Percentiles rank a stretch among this genome's conserved stretches.
Evolutionary conservation across 2,113 vertebrate species (phyloP).

Genomic region (Polypterus senegalus): DNA sequence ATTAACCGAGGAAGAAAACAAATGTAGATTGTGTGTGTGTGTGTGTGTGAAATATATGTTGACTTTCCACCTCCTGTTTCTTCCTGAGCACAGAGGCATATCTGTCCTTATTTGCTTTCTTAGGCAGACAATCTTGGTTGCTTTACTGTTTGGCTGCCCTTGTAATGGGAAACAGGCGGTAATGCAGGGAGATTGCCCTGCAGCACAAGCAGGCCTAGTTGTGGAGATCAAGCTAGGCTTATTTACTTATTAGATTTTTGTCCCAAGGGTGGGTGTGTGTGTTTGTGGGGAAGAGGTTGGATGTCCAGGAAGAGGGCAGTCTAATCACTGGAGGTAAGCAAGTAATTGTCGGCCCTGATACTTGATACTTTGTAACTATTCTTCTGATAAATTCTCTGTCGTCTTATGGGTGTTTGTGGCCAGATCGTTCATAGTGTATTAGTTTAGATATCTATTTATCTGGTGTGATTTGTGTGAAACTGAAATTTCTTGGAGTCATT

Average conservation of each 20-base stretch:
- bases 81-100: conserved; percentile 43
- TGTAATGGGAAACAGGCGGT: conserved; percentile 65
- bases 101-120: conserved; percentile 68
- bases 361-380: conserved; percentile 59
- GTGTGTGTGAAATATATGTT: conserved; percentile 65
- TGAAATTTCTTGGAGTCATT: conserved; percentile 24
- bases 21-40: conserved; percentile 35
- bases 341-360: conserved; percentile 64
- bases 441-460: conserved; percentile 15
- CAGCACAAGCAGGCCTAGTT: conserved; percentile 54
- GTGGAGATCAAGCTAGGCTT: conserved; percentile 61
- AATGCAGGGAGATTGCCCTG: conserved; percentile 58
- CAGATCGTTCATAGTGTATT: conserved; percentile 49
- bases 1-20: neutral
- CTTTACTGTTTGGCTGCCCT: conserved; percentile 54
- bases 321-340: conserved; percentile 52
- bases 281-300: neutral
- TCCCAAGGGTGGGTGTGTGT: conserved; percentile 33
- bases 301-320: conserved; percentile 52
- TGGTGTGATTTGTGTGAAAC: conserved; percentile 53
- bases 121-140: conserved; percentile 59
- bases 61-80: conserved; percentile 47
- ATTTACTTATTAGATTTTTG: conserved; percentile 65
- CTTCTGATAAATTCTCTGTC: conserved; percentile 48
- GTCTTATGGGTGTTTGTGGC: conserved; percentile 44